A percentile compares a stretch with the other conserved stretches of the same genome.
Conservation (phyloP, 2,888 invertebrate genomes). For the Sarcophaga carnaria region DNA sequence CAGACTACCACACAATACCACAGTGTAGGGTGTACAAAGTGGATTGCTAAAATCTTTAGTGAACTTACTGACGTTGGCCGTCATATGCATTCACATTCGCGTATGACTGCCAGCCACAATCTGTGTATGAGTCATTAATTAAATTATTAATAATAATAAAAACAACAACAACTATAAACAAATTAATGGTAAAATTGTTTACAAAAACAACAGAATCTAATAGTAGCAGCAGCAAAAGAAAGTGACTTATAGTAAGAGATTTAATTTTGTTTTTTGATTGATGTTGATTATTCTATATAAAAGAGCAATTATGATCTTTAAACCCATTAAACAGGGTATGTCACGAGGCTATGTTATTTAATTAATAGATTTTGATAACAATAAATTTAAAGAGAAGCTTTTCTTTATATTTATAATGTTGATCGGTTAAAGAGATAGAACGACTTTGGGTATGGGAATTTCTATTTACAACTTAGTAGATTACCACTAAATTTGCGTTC, state of each 20-base stretch:
- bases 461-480: too few species aligned
- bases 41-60: background rate
- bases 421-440: too few species aligned
- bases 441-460: too few species aligned
- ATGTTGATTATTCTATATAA: slow-evolving; percentile 25
- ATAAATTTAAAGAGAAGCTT: too few species aligned
- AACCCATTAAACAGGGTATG: background rate
- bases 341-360: background rate
- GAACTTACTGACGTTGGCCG: background rate
- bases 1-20: too few species aligned
- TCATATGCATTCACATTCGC: background rate
- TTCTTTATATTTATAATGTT: too few species aligned
- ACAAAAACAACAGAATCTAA: slow-evolving; percentile 1
- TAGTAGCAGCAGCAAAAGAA: slow-evolving; percentile 4
- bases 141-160: slow-evolving; percentile 50
- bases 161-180: background rate
- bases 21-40: background rate
- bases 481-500: too few species aligned
- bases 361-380: background rate
- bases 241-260: slow-evolving; percentile 19
- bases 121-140: slow-evolving; percentile 60
- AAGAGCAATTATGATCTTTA: slow-evolving; percentile 15
- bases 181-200: background rate
- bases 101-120: background rate
- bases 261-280: slow-evolving; percentile 23